A percentile compares a stretch with the other conserved stretches of the same genome.
These are phyloP conservation scores for Gortyna flavago DNA, from an alignment of 2,888 invertebrate genomes.

Conservation along the genomic window DNA sequence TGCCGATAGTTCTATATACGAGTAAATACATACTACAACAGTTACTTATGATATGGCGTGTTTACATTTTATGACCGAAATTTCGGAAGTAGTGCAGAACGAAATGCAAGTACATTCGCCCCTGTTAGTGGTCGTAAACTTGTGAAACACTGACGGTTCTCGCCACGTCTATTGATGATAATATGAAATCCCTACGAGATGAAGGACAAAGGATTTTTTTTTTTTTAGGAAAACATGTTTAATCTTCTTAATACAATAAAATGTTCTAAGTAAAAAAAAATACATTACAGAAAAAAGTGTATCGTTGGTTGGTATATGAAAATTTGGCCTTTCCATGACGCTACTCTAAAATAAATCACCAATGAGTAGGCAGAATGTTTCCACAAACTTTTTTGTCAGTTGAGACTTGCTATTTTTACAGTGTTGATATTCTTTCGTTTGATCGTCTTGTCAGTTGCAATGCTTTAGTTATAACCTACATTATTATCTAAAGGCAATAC, in stretches of 20 bases:
- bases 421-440: not conserved
- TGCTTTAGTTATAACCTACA: not conserved
- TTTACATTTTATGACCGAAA: constrained; percentile 45
- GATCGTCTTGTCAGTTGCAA: too few relatives aligned
- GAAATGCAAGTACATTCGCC: constrained; percentile 28
- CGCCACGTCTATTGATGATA: not conserved
- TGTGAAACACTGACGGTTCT: not conserved
- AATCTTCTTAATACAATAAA: too few relatives aligned
- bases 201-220: not conserved
- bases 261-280: too few relatives aligned
- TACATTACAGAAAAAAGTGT: too few relatives aligned
- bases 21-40: not conserved
- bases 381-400: not conserved
- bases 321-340: not conserved
- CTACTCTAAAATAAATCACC: not conserved
- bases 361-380: not conserved
- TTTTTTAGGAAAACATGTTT: too few relatives aligned
- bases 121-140: constrained; percentile 35
- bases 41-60: constrained; percentile 8
- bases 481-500: not conserved
- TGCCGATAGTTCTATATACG: not conserved
- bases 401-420: not conserved
- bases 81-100: constrained; percentile 26
- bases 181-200: not conserved
- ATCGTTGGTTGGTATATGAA: too few relatives aligned